Base-by-base conservation (phyloP, 1,140 invertebrate species). In the Bombus haemorrhoidalis region DNA sequence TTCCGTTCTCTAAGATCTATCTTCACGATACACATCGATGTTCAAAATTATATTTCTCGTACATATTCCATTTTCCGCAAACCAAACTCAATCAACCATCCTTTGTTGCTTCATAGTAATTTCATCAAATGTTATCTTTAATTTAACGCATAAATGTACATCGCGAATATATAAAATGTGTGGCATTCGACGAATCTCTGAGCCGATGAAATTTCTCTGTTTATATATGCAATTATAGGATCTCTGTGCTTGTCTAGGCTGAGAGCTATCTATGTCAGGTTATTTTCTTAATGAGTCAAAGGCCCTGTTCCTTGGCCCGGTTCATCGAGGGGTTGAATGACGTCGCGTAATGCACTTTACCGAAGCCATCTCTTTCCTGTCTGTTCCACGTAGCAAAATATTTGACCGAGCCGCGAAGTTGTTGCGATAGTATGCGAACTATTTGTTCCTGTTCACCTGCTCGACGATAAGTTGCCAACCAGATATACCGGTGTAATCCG, bases 281-380 rank as follows among this genome's bases (percentile, higher is more conserved):
- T 81, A 71, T 81, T 71, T 71, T 81, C 79, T 83, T 87, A 83
- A 88, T 59, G 69, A 87, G 32, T 66, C 74, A 59, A 76, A 76
- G 32, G 74, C 32, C 13, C 15, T 78, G 39, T 28, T 47, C 32
- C 66, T 22, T 18, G 62, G 71, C 18, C 59, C 25, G 3, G 8
- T 32, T 64, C 43, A 53, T 57, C 28, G n/a, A 34, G 59, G 28
- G 25, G 34, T n/a, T 59, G 62, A 77, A 78, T 57, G 68, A 68
- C 39, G 68, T 53, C 77, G 80, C 62, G 77, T 88, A 83, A 88
- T 83, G 86, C 66, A 88, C 34, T 64, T 59, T 62, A 72, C 39
- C 64, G 72, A 78, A 39, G 59, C 57, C 47, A 28, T 62, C 18
- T 47, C 25, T n/a, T n/a, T 73, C 28, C 73, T 37, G 32, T 22